phyloP scores from a whole-genome alignment of 1,140 invertebrate species.

The Glomeris maerens region DNA sequence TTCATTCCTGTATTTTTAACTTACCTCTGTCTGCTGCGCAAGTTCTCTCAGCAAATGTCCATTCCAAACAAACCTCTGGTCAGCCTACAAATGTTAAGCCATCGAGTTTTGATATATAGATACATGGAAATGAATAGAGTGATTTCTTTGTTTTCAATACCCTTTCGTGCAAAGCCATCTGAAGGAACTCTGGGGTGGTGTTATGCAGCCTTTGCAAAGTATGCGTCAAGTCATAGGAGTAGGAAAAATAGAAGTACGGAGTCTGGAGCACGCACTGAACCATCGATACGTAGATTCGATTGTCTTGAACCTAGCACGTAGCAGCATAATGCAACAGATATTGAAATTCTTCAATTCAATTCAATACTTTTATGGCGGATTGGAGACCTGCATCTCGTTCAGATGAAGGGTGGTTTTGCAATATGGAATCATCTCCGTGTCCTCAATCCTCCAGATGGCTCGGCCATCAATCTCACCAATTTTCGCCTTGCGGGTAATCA shows the following conservation, averaged over 20 bases:
- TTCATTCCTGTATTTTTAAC: not conserved
- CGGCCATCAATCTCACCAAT: conserved; percentile 74
- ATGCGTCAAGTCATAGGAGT: conserved; percentile 85
- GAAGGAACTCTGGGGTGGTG: conserved; percentile 67
- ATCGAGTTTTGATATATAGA: too few relatives aligned
- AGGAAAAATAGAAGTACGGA: conserved; percentile 80
- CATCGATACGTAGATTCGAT: conserved; percentile 66
- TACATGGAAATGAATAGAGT: conserved; percentile 3
- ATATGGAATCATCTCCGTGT: conserved; percentile 75
- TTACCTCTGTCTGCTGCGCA: conserved; percentile 42
- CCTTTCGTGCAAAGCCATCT: conserved; percentile 45
- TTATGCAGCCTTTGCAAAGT: conserved; percentile 77
- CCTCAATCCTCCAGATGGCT: conserved; percentile 67
- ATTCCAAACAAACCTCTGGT: conserved; percentile 89
- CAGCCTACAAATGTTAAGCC: conserved; percentile 41
- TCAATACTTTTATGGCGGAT: conserved; percentile 3
- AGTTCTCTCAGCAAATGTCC: conserved; percentile 53
- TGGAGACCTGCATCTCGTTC: conserved; percentile 54
- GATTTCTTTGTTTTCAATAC: conserved; percentile 1
- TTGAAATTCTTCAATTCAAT: conserved; percentile 9
- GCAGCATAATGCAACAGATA: conserved; percentile 2
- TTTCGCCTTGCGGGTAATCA: conserved; percentile 70
- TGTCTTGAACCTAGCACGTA: conserved; percentile 46
- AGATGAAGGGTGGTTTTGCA: conserved; percentile 67
- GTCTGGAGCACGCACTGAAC: conserved; percentile 58